Base-by-base conservation (phyloP, 1,140 invertebrate genomes). In the Drosophila ogumai region DNA sequence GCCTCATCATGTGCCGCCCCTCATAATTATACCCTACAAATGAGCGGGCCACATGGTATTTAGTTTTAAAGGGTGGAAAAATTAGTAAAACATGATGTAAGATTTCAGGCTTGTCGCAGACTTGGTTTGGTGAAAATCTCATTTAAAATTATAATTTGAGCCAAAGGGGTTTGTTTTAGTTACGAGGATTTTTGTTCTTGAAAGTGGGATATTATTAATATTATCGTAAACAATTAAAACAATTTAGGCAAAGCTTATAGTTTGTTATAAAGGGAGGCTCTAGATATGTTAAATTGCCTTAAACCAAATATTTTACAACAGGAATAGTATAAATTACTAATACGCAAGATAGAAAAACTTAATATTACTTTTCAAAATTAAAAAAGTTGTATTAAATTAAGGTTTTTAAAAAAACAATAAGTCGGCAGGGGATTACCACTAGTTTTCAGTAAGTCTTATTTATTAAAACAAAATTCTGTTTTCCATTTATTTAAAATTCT, bases 11-110 rank as follows among this genome's bases (percentile, higher is more conserved):
- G 61, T 22, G 67, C 40, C 49, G 12, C 43, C 66, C 47, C 44
- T 41, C 66, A 72, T 59, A 72, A 72, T 72, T 59, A 72, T 72
- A 59, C 69, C 52, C 69, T 72, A 72, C 36, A 57, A 57, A 56
- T 36, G 44, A 49, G 28, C 31, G 50, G 52, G 28, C 28, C 66
- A 15, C 19, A 19, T 38, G 49, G 28, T 52, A 50, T 66, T 68
- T 66, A 15, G 34, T 66, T 63, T 50, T 36, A 47, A 17, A 68
- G 47, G 31, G 31, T 46, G 25, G 46, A 67, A 54, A 38, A 49
- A 41, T 15, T 50, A 54, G 19, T 31, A 64, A 59, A 67, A 49
- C 41, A 38, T 67, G 60, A 19, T 32, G 15, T 31, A 41, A 59
- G 38, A 59, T 64, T 59, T 41, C 56, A 31, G 15, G 13, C 25